Percentiles rank a stretch among this genome's conserved stretches.
Evolutionary conservation across 92 coral and sea anemone species (phyloP).

Genomic region (Parazoanthus swiftii): DNA sequence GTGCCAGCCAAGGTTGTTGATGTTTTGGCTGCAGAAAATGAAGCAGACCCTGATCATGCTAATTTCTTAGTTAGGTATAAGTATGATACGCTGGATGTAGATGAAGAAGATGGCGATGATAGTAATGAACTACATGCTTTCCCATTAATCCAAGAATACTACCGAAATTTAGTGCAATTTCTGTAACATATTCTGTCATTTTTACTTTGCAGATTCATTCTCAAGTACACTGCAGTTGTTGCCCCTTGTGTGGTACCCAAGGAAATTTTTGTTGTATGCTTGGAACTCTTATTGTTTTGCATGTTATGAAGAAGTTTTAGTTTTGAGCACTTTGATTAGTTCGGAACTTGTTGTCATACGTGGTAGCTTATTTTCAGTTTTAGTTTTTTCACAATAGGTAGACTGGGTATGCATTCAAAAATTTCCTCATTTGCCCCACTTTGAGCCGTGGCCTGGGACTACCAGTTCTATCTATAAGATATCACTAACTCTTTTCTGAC

Average conservation of each 20-base stretch:
- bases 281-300: background rate
- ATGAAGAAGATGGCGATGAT: background rate
- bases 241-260: constrained; percentile 26
- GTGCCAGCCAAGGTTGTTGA: constrained; percentile 33
- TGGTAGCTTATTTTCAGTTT: too few relatives aligned
- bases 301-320: background rate
- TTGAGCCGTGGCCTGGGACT: constrained; percentile 30
- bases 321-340: background rate
- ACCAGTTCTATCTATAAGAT: constrained; percentile 2
- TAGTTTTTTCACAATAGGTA: too few relatives aligned
- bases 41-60: background rate
- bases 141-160: constrained; percentile 34
- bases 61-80: constrained; percentile 13
- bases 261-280: constrained; percentile 1
- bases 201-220: constrained; percentile 10
- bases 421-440: background rate
- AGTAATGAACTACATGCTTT: constrained; percentile 20
- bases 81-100: constrained; percentile 23
- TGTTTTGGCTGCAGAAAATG: background rate
- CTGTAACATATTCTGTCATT: background rate
- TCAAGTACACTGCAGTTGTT: constrained; percentile 34
- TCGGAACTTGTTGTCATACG: too few relatives aligned
- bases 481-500: constrained; percentile 16
- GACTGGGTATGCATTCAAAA: background rate
- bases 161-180: constrained; percentile 6